These are phyloP conservation scores for Nesospiza acunhae DNA, from an alignment of 2,113 vertebrate species.

Conservation along the genomic window DNA sequence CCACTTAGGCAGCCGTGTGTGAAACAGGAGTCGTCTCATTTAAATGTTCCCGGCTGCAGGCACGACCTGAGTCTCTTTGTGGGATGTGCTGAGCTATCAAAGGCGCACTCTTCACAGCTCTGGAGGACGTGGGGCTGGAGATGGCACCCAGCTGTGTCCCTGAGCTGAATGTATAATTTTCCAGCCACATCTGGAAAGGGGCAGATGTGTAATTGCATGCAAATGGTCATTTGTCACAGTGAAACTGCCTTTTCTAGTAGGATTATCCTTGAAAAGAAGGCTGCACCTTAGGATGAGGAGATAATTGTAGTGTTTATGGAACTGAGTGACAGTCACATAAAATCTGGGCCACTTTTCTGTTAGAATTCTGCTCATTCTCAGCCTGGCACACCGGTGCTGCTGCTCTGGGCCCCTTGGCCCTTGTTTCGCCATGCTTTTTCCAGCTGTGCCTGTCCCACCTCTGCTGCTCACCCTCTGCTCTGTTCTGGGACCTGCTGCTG, in stretches of 20 bases:
- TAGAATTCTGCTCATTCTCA: not conserved
- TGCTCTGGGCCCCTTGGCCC: not conserved
- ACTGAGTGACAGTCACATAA: not conserved
- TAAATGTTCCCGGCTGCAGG: not conserved
- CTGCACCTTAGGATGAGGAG: not conserved
- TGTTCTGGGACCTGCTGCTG: not conserved
- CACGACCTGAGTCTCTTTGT: not conserved
- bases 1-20: not conserved
- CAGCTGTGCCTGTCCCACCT: not conserved
- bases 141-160: not conserved
- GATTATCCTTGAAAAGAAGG: not conserved
- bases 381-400: accelerated
- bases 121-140: not conserved
- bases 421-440: accelerated
- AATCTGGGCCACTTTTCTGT: not conserved
- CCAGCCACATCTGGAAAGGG: constrained; percentile 17
- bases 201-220: not conserved
- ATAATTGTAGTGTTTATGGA: not conserved
- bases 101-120: not conserved
- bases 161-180: not conserved
- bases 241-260: not conserved
- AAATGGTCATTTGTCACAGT: not conserved
- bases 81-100: not conserved
- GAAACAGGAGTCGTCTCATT: not conserved
- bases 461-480: not conserved